phyloP scores from a whole-genome alignment of 2,797 vertebrate genomes.

The Antrozous pallidus region DNA sequence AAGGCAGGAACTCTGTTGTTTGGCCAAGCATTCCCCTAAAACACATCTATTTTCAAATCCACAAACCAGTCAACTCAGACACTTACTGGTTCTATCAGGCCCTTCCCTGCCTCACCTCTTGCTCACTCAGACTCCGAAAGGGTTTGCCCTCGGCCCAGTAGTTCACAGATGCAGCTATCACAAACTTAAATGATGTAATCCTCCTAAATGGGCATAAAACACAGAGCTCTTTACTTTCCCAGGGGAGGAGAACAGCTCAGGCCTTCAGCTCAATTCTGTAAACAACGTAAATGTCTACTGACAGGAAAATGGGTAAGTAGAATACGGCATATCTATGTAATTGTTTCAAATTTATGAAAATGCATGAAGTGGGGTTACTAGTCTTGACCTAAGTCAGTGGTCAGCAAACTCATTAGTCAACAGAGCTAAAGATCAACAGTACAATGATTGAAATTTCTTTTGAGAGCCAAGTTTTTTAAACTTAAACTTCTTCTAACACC shows the following conservation, averaged over 20 bases:
- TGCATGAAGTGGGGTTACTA: not conserved
- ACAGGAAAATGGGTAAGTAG: not conserved
- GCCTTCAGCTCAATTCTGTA: not conserved
- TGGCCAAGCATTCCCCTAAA: not conserved
- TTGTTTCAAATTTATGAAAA: not conserved
- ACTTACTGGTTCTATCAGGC: not conserved
- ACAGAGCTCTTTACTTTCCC: slow-evolving; percentile 5
- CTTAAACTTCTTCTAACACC: too few species aligned
- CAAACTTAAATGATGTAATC: not conserved
- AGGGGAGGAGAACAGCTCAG: not conserved
- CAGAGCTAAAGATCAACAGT: too few species aligned
- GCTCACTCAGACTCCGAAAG: not conserved
- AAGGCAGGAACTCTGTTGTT: not conserved
- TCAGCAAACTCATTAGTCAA: too few species aligned
- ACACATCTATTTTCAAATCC: not conserved
- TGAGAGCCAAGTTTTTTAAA: too few species aligned
- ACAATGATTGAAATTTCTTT: too few species aligned
- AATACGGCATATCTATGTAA: not conserved
- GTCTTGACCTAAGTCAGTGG: too few species aligned
- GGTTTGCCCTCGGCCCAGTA: not conserved
- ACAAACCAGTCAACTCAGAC: not conserved
- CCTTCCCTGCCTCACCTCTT: not conserved
- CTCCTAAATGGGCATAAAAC: not conserved
- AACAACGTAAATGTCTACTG: not conserved
- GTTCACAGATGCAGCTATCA: not conserved